These are phyloP conservation scores for Temnothorax longispinosus DNA, from an alignment of 1,140 invertebrate species.

Conservation along the genomic window DNA sequence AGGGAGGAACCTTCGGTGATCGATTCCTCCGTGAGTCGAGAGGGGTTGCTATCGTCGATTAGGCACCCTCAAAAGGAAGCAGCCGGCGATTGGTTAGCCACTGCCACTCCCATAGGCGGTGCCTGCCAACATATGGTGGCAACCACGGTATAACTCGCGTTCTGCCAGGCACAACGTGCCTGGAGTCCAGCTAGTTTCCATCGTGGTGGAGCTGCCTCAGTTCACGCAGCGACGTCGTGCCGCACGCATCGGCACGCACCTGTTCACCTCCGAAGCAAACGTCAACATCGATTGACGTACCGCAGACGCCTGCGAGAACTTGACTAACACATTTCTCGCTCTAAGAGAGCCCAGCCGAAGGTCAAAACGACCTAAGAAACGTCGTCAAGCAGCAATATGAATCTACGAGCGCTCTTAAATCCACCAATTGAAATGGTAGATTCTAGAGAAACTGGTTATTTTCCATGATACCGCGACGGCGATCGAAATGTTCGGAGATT, in stretches of 20 bases:
- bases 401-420: not conserved
- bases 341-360: not conserved
- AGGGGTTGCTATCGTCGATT: conserved; percentile 71
- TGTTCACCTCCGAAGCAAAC: not conserved
- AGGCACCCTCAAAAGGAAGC: conserved; percentile 70
- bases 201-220: conserved; percentile 73
- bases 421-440: not conserved
- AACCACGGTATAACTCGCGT: conserved; percentile 66
- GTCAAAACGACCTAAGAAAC: not conserved
- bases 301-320: not conserved
- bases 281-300: not conserved
- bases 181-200: conserved; percentile 59
- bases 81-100: conserved; percentile 76
- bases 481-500: conserved; percentile 23
- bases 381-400: conserved; percentile 6
- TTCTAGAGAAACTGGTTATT: not conserved
- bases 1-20: conserved; percentile 59
- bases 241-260: conserved; percentile 76
- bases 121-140: conserved; percentile 61
- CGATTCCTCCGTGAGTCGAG: conserved; percentile 64
- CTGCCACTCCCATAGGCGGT: conserved; percentile 83
- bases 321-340: not conserved
- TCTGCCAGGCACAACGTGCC: conserved; percentile 71
- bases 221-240: conserved; percentile 79
- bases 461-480: not conserved